Percentiles rank a stretch among this genome's conserved stretches.
Conservation (phyloP, 2,113 vertebrate species). For the Tetrao urogallus region DNA sequence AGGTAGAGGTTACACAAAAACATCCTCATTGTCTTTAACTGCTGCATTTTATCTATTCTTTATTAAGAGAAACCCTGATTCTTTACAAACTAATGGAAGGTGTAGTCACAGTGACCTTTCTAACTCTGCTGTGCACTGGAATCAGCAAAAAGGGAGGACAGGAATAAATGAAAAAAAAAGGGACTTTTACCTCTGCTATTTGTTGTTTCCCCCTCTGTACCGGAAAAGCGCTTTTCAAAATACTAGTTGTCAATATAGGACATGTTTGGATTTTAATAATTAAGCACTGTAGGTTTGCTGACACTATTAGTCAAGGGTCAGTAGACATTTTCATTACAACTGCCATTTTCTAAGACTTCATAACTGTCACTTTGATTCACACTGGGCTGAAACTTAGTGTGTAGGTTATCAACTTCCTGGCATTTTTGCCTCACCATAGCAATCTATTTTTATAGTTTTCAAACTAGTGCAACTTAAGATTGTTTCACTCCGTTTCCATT, state of each 20-base stretch:
- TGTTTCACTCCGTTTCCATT: background rate
- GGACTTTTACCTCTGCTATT: background rate
- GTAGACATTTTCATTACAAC: slow-evolving; percentile 40
- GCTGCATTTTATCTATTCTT: background rate
- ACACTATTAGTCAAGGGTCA: slow-evolving; percentile 53
- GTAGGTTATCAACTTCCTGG: slow-evolving; percentile 18
- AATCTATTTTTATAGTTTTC: slow-evolving; percentile 10
- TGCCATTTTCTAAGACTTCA: slow-evolving; percentile 46
- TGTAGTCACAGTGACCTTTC: background rate
- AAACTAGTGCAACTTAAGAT: background rate
- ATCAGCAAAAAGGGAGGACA: background rate
- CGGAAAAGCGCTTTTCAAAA: background rate
- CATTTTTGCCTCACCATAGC: background rate
- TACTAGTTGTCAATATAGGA: background rate
- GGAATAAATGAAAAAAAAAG: background rate
- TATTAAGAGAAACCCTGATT: background rate
- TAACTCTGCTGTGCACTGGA: background rate
- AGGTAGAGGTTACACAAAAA: background rate
- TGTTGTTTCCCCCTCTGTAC: background rate
- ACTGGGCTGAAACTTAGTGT: background rate
- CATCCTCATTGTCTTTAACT: background rate
- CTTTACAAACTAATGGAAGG: background rate
- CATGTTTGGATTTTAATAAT: slow-evolving; percentile 58
- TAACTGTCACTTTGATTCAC: slow-evolving; percentile 43
- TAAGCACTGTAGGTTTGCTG: slow-evolving; percentile 37